A percentile compares a stretch with the other conserved stretches of the same genome.
Conservation (phyloP, 2,113 vertebrate genomes). For the Hucho hucho region DNA sequence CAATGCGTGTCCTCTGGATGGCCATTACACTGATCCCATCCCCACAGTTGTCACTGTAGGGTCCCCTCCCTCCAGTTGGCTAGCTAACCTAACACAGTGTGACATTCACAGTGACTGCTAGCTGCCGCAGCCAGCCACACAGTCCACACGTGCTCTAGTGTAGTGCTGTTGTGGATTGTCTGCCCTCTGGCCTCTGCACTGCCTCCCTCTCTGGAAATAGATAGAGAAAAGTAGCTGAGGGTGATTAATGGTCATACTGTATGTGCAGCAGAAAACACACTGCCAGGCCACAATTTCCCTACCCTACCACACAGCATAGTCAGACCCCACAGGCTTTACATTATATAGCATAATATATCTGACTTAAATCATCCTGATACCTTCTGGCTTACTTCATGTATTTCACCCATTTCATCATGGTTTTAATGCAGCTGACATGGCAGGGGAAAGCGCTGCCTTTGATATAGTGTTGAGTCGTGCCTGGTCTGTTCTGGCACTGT, state of each 20-base stretch:
- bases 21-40: no score
- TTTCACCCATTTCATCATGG: background rate
- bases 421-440: conserved; percentile 15
- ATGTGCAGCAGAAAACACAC: conserved; percentile 60
- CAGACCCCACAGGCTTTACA: conserved; percentile 47
- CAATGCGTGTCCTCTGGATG: no score
- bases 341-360: conserved; percentile 33
- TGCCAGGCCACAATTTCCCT: conserved; percentile 46
- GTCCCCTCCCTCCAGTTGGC: no score
- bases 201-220: conserved; percentile 41
- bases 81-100: conserved; percentile 16
- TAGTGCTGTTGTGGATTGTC: no score
- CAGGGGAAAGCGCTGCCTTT: conserved; percentile 38
- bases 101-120: conserved; percentile 60
- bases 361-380: background rate
- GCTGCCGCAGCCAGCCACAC: conserved; percentile 15
- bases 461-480: no score
- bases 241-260: conserved; percentile 64
- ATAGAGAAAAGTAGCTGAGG: conserved; percentile 60
- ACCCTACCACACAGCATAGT: conserved; percentile 9
- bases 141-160: conserved; percentile 45
- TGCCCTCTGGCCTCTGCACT: no score
- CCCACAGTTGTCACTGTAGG: no score
- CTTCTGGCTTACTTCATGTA: background rate
- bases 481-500: no score